A percentile compares a stretch with the other conserved stretches of the same genome.
These are phyloP conservation scores for Rattus rattus DNA, from an alignment of 2,113 vertebrate species.

Conservation along the genomic window DNA sequence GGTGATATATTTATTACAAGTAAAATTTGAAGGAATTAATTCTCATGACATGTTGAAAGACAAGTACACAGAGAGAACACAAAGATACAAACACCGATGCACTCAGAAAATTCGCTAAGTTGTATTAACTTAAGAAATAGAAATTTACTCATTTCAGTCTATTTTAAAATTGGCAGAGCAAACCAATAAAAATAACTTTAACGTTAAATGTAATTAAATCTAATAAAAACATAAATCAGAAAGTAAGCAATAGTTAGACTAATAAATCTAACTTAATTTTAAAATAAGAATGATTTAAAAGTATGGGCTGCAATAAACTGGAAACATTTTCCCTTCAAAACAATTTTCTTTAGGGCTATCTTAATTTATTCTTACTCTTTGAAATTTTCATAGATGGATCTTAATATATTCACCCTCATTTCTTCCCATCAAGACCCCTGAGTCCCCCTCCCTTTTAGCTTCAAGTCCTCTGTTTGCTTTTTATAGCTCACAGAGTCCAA, in stretches of 20 bases:
- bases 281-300: slow-evolving; percentile 44
- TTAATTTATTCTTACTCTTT: neutral
- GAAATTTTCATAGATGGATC: neutral
- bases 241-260: neutral
- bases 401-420: neutral
- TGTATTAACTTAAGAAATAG: neutral
- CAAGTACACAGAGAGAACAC: neutral
- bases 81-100: neutral
- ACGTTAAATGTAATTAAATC: neutral
- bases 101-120: slow-evolving; percentile 12
- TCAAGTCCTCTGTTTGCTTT: neutral
- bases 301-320: neutral
- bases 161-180: slow-evolving; percentile 26
- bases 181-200: slow-evolving; percentile 36
- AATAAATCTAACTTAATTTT: slow-evolving; percentile 5
- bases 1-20: neutral
- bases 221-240: neutral
- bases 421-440: too few species aligned
- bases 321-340: neutral
- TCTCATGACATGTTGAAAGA: neutral
- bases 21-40: neutral
- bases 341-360: neutral
- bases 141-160: neutral
- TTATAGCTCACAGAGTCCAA: neutral
- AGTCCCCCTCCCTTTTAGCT: too few species aligned